phyloP scores from a whole-genome alignment of 2,888 invertebrate genomes.

The Nomada hirtipes region DNA sequence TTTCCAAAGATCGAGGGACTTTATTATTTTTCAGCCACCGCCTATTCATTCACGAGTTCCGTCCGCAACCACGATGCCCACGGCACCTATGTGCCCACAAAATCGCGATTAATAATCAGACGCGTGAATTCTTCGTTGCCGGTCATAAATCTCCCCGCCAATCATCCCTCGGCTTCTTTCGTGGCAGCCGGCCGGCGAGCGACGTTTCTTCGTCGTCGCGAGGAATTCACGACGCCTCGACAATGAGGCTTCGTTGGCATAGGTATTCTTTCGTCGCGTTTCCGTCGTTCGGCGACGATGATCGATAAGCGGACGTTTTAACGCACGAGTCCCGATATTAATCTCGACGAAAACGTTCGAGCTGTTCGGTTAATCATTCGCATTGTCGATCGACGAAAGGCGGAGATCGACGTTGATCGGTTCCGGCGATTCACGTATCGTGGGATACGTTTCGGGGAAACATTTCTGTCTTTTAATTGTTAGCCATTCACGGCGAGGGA shows the following conservation, averaged over 20 bases:
- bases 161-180: constrained; percentile 69
- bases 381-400: constrained; percentile 62
- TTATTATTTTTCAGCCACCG: not conserved
- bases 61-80: not conserved
- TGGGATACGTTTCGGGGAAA: constrained; percentile 17
- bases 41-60: constrained; percentile 7
- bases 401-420: constrained; percentile 20
- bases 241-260: constrained; percentile 61
- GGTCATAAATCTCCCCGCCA: constrained; percentile 79
- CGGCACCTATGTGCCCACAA: constrained; percentile 12
- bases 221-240: constrained; percentile 42
- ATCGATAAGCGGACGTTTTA: constrained; percentile 57
- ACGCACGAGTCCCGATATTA: constrained; percentile 48
- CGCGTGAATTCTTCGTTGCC: constrained; percentile 64
- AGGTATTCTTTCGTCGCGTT: constrained; percentile 56
- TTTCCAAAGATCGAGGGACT: not conserved
- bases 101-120: constrained; percentile 60
- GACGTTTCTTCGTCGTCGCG: constrained; percentile 60
- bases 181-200: constrained; percentile 53
- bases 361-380: constrained; percentile 56
- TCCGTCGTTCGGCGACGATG: constrained; percentile 63
- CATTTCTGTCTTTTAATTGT: not conserved
- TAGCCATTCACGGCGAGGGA: too few relatives aligned
- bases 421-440: constrained; percentile 37
- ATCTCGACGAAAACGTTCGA: constrained; percentile 48